phyloP scores from a whole-genome alignment of 1,140 invertebrate species.

The Uloborus diversus region DNA sequence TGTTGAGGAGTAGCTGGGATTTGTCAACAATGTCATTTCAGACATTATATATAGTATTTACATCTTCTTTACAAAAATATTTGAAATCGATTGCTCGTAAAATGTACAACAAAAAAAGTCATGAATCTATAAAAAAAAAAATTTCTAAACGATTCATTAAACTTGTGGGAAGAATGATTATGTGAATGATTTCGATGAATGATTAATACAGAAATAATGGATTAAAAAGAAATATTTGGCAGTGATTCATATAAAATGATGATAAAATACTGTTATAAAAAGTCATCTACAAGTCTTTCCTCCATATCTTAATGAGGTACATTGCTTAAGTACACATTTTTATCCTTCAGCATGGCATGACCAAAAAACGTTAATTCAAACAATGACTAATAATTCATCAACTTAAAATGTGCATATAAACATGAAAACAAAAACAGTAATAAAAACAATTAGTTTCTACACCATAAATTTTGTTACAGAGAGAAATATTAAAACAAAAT shows the following conservation, averaged over 20 bases:
- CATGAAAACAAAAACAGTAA: no score
- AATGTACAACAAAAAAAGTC: not conserved
- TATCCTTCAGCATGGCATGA: no score
- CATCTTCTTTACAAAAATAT: constrained; percentile 51
- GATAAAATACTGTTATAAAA: no score
- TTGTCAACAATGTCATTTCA: constrained; percentile 21
- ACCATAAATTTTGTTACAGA: no score
- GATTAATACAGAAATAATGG: not conserved
- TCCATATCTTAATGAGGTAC: no score
- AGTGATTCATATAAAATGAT: constrained; percentile 24
- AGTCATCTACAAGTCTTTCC: no score
- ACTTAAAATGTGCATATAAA: no score
- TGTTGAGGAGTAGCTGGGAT: constrained; percentile 34
- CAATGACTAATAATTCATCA: no score
- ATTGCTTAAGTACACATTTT: no score
- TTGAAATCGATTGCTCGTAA: constrained; percentile 2
- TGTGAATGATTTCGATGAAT: constrained; percentile 1
- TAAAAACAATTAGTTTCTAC: no score
- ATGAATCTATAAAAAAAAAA: not conserved
- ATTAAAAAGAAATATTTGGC: constrained; percentile 11
- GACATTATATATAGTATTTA: constrained; percentile 41
- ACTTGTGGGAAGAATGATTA: not conserved
- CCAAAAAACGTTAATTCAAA: no score
- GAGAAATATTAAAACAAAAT: no score
- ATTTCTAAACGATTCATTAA: not conserved